Percentiles rank a stretch among this genome's conserved stretches.
These are phyloP conservation scores for Stomorhina lunata DNA, from an alignment of 2,888 invertebrate species.

Conservation along the genomic window DNA sequence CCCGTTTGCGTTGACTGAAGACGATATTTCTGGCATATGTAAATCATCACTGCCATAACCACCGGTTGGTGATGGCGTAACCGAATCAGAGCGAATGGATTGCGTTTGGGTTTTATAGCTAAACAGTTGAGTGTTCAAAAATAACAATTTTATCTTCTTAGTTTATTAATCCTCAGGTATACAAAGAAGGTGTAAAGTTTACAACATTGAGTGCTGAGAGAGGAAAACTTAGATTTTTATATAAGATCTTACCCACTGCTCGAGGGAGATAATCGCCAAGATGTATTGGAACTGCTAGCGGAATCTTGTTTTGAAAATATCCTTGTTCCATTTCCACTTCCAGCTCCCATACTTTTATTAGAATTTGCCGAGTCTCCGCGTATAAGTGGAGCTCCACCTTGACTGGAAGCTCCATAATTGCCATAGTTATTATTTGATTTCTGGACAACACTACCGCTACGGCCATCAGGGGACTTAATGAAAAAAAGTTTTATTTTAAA, in stretches of 20 bases:
- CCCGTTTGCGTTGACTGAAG: slow-evolving; percentile 70
- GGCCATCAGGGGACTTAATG: slow-evolving; percentile 76
- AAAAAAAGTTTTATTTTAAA: slow-evolving; percentile 62
- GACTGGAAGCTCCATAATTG: slow-evolving; percentile 84
- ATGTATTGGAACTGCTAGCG: slow-evolving; percentile 75
- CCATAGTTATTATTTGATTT: slow-evolving; percentile 95
- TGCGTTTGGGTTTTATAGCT: slow-evolving; percentile 80
- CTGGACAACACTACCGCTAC: slow-evolving; percentile 81
- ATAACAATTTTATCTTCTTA: slow-evolving; percentile 42
- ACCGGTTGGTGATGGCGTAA: slow-evolving; percentile 88
- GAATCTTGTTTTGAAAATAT: slow-evolving; percentile 87
- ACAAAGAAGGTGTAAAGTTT: background rate
- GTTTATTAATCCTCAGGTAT: slow-evolving; percentile 19
- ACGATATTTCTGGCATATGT: slow-evolving; percentile 77
- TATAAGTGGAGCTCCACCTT: slow-evolving; percentile 81
- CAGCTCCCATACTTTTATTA: slow-evolving; percentile 81
- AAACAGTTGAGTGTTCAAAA: slow-evolving; percentile 62
- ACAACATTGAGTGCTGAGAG: background rate
- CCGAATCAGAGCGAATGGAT: slow-evolving; percentile 84
- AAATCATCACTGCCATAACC: slow-evolving; percentile 81
- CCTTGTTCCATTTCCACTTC: slow-evolving; percentile 74
- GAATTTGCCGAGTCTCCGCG: slow-evolving; percentile 86
- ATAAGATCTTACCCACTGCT: slow-evolving; percentile 79
- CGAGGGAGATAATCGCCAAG: slow-evolving; percentile 80
- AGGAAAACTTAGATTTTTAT: background rate